A percentile compares a stretch with the other conserved stretches of the same genome.
Evolutionary conservation across 2,888 invertebrate genomes (phyloP).

Genomic region (Limnephilus auricula): DNA sequence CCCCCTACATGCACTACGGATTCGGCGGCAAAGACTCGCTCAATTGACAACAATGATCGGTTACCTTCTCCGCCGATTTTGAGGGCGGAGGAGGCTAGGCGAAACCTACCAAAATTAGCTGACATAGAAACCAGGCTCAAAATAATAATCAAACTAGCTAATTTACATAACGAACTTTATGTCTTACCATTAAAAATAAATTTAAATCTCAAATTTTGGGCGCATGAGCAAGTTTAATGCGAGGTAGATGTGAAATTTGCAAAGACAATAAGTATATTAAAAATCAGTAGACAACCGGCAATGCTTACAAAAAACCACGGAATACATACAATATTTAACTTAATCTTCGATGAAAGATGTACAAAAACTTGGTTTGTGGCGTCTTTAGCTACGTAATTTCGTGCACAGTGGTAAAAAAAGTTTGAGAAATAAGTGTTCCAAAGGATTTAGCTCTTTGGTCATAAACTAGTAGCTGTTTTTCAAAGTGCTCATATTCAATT

Average conservation of each 20-base stretch:
- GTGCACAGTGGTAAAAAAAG: background rate
- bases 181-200: background rate
- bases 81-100: slow-evolving; percentile 62
- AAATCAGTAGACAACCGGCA: background rate
- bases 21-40: slow-evolving; percentile 77
- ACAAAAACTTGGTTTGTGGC: background rate
- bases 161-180: background rate
- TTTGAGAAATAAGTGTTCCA: background rate
- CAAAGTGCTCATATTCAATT: background rate
- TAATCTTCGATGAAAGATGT: background rate
- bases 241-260: background rate
- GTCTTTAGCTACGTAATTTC: background rate
- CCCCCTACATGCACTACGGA: slow-evolving; percentile 82
- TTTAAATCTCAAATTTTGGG: background rate
- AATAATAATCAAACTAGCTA: slow-evolving; percentile 12
- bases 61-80: slow-evolving; percentile 66
- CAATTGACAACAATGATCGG: slow-evolving; percentile 68
- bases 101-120: background rate
- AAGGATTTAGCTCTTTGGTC: background rate
- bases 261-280: background rate
- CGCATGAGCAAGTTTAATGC: no score
- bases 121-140: background rate
- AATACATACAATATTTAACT: background rate
- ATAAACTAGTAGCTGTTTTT: background rate
- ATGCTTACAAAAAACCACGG: background rate